Evolutionary conservation across 30 jellyfish, hydroid and myxozoan species (phyloP).

Genomic region (Aurelia aurita): DNA sequence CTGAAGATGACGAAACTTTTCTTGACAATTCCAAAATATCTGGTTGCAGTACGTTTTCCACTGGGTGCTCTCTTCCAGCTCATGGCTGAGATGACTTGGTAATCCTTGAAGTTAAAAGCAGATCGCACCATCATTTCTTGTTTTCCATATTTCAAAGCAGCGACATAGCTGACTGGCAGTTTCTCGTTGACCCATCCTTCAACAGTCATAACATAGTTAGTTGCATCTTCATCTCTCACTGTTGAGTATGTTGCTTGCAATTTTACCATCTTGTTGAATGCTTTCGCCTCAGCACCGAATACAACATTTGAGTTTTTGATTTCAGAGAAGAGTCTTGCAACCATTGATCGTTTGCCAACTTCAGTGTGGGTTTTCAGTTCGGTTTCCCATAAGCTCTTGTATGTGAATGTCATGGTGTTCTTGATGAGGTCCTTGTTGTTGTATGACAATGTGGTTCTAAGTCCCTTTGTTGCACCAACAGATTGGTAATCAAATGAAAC

Average conservation of each 20-base stretch:
- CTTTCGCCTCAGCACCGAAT: slow-evolving; percentile 74
- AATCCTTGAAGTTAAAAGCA: slow-evolving; percentile 36
- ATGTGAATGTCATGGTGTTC: slow-evolving; percentile 71
- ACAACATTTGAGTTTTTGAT: slow-evolving; percentile 48
- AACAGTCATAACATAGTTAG: slow-evolving; percentile 48
- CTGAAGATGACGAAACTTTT: slow-evolving; percentile 63
- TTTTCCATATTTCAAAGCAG: slow-evolving; percentile 52
- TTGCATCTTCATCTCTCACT: slow-evolving; percentile 40
- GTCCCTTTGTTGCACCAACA: slow-evolving; percentile 45
- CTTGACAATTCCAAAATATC: slow-evolving; percentile 38
- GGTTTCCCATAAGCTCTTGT: slow-evolving; percentile 74
- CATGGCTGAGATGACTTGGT: slow-evolving; percentile 46
- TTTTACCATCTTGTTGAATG: slow-evolving; percentile 54
- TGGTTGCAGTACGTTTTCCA: slow-evolving; percentile 50
- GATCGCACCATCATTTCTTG: slow-evolving; percentile 37
- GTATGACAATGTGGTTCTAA: slow-evolving; percentile 62
- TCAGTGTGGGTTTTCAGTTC: slow-evolving; percentile 65
- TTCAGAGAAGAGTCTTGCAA: slow-evolving; percentile 61
- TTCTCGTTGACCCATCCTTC: slow-evolving; percentile 78
- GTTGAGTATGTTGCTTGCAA: slow-evolving; percentile 73
- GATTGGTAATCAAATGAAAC: slow-evolving; percentile 58
- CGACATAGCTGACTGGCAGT: slow-evolving; percentile 69
- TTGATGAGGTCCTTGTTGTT: slow-evolving; percentile 67
- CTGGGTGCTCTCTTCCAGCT: slow-evolving; percentile 65
- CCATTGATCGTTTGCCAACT: slow-evolving; percentile 51